Base-by-base conservation (phyloP, 2,797 vertebrate genomes). In the Xenentodon cancila region DNA sequence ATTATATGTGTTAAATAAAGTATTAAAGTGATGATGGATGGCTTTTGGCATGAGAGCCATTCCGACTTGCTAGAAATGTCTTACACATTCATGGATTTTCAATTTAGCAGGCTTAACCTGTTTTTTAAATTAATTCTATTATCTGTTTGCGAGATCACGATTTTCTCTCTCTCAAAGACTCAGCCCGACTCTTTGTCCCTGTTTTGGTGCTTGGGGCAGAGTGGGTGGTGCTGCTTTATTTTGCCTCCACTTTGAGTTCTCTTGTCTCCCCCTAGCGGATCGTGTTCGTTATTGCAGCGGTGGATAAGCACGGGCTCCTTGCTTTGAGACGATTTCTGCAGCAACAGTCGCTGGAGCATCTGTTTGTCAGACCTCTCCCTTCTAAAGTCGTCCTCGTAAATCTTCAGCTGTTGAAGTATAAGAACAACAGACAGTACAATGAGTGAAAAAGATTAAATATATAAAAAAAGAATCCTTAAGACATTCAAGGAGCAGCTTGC, bases 311-410 rank as follows among this genome's bases (percentile, higher is more conserved):
- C 82, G 0, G 92, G 86, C 43, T 94, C 88, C 59, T 81, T 88
- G 59, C 58, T 58, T 0, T 46, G 62, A 8, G 76, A 57, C 0
- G 81, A 66, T 64, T 94, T 94, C 71, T 91, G 93, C 79, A 92
- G 59, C 68, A 94, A 59, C 61, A 95, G 85, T 32, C 91, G 82
- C 85, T 95, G 94, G 65, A 94, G 87, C 54, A 94, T 77, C 83
- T 94, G 92, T 67, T 95, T 95, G 78, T 95, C 94, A 0, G 92
- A 93, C 0, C 89, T 88, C 74, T 94, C 93, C 67, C 92, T 86
- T 54, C 88, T 75, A 73, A 95, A 94, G 84, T 94, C 93, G 43
- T 94, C 94, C 64, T 95, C 93, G 18, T 95, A 95, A 5, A 93
- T 80, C 84, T 94, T 94, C 43, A 94, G 88, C 93, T 95, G 73